phyloP scores from a whole-genome alignment of 1,140 invertebrate species.

The Sitophilus oryzae region DNA sequence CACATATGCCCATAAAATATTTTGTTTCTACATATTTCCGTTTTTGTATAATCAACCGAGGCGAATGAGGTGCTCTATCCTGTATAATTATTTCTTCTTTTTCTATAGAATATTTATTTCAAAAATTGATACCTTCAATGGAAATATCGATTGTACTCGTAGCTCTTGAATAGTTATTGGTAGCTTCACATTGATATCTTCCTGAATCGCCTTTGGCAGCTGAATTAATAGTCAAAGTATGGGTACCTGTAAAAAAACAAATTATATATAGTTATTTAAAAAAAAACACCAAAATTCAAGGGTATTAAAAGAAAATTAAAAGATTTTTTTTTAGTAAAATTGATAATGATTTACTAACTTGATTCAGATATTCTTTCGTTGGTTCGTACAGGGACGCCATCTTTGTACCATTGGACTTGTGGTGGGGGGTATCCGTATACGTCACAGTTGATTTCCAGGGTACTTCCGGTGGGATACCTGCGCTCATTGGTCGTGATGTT shows the following conservation, averaged over 20 bases:
- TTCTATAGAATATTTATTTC: too few species aligned
- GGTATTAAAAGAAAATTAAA: too few species aligned
- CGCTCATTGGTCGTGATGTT: slow-evolving; percentile 52
- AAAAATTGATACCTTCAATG: slow-evolving; percentile 31
- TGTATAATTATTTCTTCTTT: too few species aligned
- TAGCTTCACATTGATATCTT: slow-evolving; percentile 70
- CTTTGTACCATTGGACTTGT: slow-evolving; percentile 72
- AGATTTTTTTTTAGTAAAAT: too few species aligned
- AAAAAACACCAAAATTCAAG: too few species aligned
- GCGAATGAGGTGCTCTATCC: too few species aligned
- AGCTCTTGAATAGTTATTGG: slow-evolving; percentile 58
- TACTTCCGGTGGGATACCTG: slow-evolving; percentile 56
- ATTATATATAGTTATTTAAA: too few species aligned
- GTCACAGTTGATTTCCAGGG: slow-evolving; percentile 65
- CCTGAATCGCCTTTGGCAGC: slow-evolving; percentile 65
- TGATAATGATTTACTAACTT: slow-evolving; percentile 46
- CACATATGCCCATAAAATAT: too few species aligned
- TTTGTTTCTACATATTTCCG: too few species aligned
- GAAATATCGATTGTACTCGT: slow-evolving; percentile 55
- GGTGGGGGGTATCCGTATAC: slow-evolving; percentile 72
- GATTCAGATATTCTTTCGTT: slow-evolving; percentile 53
- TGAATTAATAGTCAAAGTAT: slow-evolving; percentile 60
- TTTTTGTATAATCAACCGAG: too few species aligned
- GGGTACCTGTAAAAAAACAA: slow-evolving; percentile 50
- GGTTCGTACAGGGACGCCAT: slow-evolving; percentile 50